phyloP scores from a whole-genome alignment of 1,140 invertebrate genomes.

The Neodiprion lecontei region DNA sequence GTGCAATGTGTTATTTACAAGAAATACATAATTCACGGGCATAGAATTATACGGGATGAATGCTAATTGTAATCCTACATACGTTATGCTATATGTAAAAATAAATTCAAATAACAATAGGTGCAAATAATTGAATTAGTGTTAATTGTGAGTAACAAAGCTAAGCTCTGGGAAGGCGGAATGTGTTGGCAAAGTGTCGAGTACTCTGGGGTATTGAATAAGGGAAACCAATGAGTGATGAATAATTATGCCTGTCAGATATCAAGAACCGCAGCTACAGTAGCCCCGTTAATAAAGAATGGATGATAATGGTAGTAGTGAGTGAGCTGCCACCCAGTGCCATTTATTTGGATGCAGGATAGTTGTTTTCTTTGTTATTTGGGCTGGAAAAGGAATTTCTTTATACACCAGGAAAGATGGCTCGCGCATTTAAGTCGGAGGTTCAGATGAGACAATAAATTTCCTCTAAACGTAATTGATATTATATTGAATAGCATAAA shows the following conservation, averaged over 20 bases:
- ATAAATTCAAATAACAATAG: neutral
- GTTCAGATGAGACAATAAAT: too few species aligned
- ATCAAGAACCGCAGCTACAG: conserved; percentile 43
- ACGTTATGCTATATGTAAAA: too few species aligned
- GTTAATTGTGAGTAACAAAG: conserved; percentile 32
- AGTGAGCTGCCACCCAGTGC: conserved; percentile 33
- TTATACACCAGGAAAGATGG: neutral
- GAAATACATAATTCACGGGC: neutral
- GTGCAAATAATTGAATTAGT: neutral
- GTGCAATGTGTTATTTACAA: neutral
- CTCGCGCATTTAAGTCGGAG: neutral
- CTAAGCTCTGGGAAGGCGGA: conserved; percentile 48
- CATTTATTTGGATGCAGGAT: conserved; percentile 13
- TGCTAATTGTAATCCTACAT: too few species aligned
- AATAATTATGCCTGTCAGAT: conserved; percentile 34
- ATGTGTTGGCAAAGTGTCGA: conserved; percentile 57
- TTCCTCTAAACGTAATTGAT: too few species aligned
- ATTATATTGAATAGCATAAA: too few species aligned
- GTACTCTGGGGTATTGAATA: conserved; percentile 8
- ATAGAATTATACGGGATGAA: too few species aligned
- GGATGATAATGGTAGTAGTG: conserved; percentile 13
- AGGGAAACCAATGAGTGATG: conserved; percentile 7
- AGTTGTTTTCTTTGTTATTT: neutral
- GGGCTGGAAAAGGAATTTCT: neutral
- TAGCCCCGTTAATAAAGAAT: conserved; percentile 37